Conservation (phyloP, 2,113 vertebrate species). For the Typhlomys cinereus region DNA sequence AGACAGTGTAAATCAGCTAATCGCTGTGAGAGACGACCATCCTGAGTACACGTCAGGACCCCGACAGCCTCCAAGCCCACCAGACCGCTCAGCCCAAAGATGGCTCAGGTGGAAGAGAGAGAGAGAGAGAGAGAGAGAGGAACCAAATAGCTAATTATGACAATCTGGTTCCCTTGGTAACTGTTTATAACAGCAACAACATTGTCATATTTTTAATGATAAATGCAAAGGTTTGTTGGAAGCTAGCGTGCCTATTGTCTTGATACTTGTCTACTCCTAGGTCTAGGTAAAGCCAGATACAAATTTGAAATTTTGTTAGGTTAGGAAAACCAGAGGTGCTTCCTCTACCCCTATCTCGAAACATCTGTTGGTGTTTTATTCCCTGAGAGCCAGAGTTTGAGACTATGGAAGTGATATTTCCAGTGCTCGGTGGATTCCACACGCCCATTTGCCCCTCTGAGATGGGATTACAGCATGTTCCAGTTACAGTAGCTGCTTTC, state of each 20-base stretch:
- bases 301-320: conserved; percentile 39
- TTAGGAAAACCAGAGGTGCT: neutral
- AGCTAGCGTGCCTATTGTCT: conserved; percentile 65
- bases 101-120: conserved; percentile 48
- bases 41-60: conserved; percentile 53
- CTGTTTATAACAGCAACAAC: conserved; percentile 77
- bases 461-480: neutral
- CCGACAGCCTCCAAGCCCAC: conserved; percentile 68
- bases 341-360: neutral
- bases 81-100: conserved; percentile 50
- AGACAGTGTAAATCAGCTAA: neutral
- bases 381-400: neutral
- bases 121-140: conserved; percentile 49
- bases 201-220: conserved; percentile 76
- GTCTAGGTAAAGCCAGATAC: conserved; percentile 59
- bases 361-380: neutral
- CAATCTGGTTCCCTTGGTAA: conserved; percentile 83
- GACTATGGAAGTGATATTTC: neutral
- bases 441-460: neutral
- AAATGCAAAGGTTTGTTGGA: conserved; percentile 78
- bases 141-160: conserved; percentile 80
- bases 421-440: accelerated
- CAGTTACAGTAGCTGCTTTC: neutral
- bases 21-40: conserved; percentile 12
- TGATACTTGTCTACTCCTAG: conserved; percentile 49